Evolutionary conservation across 2,888 invertebrate genomes (phyloP), one percentile per base, ranked within the genome.

Genomic region (Gymnoscelis rufifasciata): DNA sequence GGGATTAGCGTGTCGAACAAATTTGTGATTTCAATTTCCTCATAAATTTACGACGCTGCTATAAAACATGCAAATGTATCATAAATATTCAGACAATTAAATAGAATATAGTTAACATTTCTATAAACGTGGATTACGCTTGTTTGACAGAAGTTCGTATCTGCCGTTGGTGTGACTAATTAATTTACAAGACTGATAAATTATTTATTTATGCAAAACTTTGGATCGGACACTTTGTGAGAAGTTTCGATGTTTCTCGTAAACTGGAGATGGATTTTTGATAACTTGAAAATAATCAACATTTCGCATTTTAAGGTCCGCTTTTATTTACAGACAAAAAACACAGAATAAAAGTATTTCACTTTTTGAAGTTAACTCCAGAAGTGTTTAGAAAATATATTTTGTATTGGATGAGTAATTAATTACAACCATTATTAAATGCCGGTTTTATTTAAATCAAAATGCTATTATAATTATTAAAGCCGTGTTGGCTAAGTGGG

Each of bases 1-100:
- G 29, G n/a, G 50, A 54, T 56, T 47, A 51, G 33, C 56, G 46
- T 53, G 46, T 52, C 39, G 39, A 41, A 29, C 12, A 43, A 29
- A 29, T 23, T 38, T 28, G 42, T 47, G 43, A 46, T 45, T 51
- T 43, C 15, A 26, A 43, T 44, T 50, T 52, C 50, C 46, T 51
- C 39, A 50, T 47, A 46, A 28, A 30, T 52, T 56, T 52, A 52
- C 39, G 38, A 40, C 38, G 27, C 26, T 6, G 29, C 31, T 13
- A 38, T 50, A 51, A n/a, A n/a, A 47, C 10, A 47, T 48, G 44
- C 45, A 51, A 51, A 51, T 51, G 12, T 36, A 14, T 13, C 13
- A 23, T 38, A 37, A 43, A 1, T 33, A 43, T 7, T 40, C 14
- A 7, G 4, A 31, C 13, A 30, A 31, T 41, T 37, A 30, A 37